Percentiles rank a stretch among this genome's conserved stretches.
Conservation (phyloP, 2,888 invertebrate genomes). For the Diogma glabrata region DNA sequence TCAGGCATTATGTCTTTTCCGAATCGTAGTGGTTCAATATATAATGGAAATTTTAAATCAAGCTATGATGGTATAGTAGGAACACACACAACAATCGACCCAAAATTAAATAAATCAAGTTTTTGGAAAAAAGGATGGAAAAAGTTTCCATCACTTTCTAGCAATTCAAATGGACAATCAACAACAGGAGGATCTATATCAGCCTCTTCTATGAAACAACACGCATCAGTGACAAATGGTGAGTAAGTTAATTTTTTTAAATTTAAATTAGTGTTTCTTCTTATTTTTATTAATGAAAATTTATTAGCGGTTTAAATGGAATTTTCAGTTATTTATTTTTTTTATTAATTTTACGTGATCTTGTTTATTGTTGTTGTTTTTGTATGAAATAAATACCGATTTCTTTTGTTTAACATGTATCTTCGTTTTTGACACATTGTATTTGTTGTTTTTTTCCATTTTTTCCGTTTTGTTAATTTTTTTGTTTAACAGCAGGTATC, state of each 20-base stretch:
- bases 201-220: background rate
- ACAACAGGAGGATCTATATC: background rate
- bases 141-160: constrained; percentile 6
- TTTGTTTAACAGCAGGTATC: background rate
- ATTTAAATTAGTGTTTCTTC: too few relatives aligned
- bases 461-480: background rate
- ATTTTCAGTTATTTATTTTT: too few relatives aligned
- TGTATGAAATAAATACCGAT: too few relatives aligned
- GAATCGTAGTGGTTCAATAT: constrained; percentile 6
- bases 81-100: background rate
- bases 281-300: too few relatives aligned
- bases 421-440: background rate
- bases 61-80: background rate
- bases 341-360: too few relatives aligned
- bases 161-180: constrained; percentile 5
- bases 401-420: too few relatives aligned
- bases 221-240: constrained; percentile 5
- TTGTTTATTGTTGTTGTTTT: too few relatives aligned
- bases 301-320: too few relatives aligned
- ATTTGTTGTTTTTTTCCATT: background rate
- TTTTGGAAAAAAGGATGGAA: constrained; percentile 10
- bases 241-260: background rate
- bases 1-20: constrained; percentile 14
- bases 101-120: constrained; percentile 9
- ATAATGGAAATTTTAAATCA: background rate